These are phyloP conservation scores for Cyclina sinensis DNA, from an alignment of 1,140 invertebrate genomes.

Conservation along the genomic window DNA sequence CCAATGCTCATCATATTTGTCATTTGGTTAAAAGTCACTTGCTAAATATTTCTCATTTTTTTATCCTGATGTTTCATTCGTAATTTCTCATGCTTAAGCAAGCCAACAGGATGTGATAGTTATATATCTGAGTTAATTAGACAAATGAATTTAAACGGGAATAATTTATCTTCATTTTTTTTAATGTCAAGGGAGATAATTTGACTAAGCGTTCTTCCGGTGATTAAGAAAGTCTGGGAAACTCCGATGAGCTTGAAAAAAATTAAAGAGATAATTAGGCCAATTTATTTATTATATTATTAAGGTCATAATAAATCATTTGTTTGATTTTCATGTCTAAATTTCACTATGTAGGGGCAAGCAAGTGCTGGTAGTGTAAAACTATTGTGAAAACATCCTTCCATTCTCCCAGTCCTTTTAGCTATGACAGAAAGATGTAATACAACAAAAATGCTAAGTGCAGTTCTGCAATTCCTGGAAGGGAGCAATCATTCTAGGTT, in stretches of 20 bases:
- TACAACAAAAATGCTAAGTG: too few relatives aligned
- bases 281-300: conserved; percentile 9
- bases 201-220: conserved; percentile 49
- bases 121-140: conserved; percentile 62
- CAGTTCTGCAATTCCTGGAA: too few relatives aligned
- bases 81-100: conserved; percentile 13
- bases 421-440: too few relatives aligned
- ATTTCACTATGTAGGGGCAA: background rate
- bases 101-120: conserved; percentile 45
- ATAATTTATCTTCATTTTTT: conserved; percentile 54
- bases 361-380: too few relatives aligned
- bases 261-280: conserved; percentile 8
- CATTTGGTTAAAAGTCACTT: conserved; percentile 31
- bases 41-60: background rate
- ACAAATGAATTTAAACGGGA: conserved; percentile 59
- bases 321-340: background rate
- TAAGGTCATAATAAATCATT: background rate
- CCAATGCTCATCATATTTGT: conserved; percentile 5
- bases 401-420: too few relatives aligned
- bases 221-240: conserved; percentile 59
- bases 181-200: conserved; percentile 64
- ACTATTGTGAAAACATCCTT: too few relatives aligned
- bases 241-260: conserved; percentile 15
- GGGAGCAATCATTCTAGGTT: too few relatives aligned
- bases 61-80: background rate